phyloP scores from a whole-genome alignment of 2,888 invertebrate species.

The Leptarthrus brevirostris region DNA sequence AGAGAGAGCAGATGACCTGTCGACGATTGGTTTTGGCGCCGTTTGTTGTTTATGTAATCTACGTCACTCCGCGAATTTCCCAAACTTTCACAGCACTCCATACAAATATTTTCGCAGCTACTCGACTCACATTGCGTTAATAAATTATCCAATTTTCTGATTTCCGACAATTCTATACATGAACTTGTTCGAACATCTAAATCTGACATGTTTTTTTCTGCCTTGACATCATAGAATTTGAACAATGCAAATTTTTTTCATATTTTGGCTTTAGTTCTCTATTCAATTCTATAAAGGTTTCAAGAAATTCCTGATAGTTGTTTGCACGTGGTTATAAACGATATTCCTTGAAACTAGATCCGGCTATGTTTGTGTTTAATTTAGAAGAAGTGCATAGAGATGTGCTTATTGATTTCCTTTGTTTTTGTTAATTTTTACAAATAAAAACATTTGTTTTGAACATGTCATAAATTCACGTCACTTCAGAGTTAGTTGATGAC shows the following conservation, averaged over 20 bases:
- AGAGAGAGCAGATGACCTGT: constrained; percentile 54
- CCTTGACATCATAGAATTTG: constrained; percentile 31
- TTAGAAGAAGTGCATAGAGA: too few relatives aligned
- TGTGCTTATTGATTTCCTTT: background rate
- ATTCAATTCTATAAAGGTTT: too few relatives aligned
- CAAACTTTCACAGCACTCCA: constrained; percentile 59
- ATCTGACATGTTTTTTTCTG: constrained; percentile 58
- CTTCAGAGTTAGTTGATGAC: too few relatives aligned
- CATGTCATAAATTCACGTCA: too few relatives aligned
- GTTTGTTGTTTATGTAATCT: constrained; percentile 48
- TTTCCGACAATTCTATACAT: constrained; percentile 60
- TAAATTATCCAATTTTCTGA: constrained; percentile 59
- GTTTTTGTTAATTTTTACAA: background rate
- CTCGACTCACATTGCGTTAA: constrained; percentile 60
- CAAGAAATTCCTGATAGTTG: background rate
- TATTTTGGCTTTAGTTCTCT: too few relatives aligned
- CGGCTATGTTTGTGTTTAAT: too few relatives aligned
- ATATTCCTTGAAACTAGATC: too few relatives aligned
- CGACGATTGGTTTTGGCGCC: constrained; percentile 53
- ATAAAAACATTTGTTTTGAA: too few relatives aligned
- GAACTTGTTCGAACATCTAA: constrained; percentile 59
- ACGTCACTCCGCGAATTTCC: constrained; percentile 57
- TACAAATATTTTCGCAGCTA: constrained; percentile 60
- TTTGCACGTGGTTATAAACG: too few relatives aligned
- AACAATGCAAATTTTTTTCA: constrained; percentile 9